These are phyloP conservation scores for Hemicrepidius hirtus DNA, from an alignment of 2,888 invertebrate genomes.

Conservation along the genomic window DNA sequence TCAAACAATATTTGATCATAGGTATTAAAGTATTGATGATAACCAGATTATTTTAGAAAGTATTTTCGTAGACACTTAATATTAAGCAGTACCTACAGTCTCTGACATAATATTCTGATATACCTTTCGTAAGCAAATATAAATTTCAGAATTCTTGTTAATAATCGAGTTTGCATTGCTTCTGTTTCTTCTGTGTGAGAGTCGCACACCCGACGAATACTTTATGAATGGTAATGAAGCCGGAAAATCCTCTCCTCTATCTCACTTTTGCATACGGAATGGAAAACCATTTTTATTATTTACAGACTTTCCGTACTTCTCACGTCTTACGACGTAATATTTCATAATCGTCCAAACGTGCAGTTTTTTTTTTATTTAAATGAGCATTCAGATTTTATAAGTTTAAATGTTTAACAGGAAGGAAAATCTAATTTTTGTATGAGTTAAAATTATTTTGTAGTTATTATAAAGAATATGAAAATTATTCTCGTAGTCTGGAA, in stretches of 20 bases:
- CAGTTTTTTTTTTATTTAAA: neutral
- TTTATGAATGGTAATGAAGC: slow-evolving; percentile 41
- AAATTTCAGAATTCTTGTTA: slow-evolving; percentile 36
- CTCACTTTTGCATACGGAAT: slow-evolving; percentile 34
- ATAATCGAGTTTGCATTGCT: slow-evolving; percentile 40
- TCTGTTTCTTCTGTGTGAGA: slow-evolving; percentile 35
- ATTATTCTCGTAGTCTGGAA: no score
- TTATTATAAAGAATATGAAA: no score
- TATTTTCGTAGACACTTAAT: no score
- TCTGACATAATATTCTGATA: neutral
- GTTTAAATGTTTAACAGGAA: neutral
- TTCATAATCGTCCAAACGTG: slow-evolving; percentile 25
- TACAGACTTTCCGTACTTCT: slow-evolving; percentile 25
- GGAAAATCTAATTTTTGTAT: no score
- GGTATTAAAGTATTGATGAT: no score
- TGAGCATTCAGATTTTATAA: neutral
- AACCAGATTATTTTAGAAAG: no score
- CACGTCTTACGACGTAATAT: slow-evolving; percentile 27
- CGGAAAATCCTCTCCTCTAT: slow-evolving; percentile 25
- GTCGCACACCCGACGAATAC: slow-evolving; percentile 36
- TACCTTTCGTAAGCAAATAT: slow-evolving; percentile 14
- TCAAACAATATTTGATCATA: no score
- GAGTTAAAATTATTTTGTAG: no score
- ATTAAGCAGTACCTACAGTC: no score
- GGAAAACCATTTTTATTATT: slow-evolving; percentile 40